Evolutionary conservation across 2,113 vertebrate genomes (phyloP).

Genomic region (Corythoichthys intestinalis): DNA sequence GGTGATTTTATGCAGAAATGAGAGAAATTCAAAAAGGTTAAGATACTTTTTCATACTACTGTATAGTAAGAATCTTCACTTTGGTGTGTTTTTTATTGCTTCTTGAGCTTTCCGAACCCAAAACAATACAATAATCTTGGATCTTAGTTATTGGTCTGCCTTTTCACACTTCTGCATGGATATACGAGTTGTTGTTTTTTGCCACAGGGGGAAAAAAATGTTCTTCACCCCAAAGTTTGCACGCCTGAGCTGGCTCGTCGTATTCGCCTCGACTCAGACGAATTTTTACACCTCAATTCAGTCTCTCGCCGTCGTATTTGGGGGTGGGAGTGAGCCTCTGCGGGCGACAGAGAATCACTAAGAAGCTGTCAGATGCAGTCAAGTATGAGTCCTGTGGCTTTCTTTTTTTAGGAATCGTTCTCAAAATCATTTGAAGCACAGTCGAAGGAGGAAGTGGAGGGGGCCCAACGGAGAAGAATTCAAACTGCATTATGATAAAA

Average conservation of each 20-base stretch:
- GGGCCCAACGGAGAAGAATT: slow-evolving; percentile 33
- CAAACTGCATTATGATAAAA: slow-evolving; percentile 49
- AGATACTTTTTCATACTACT: too few species aligned
- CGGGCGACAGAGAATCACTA: slow-evolving; percentile 7
- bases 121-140: neutral
- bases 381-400: slow-evolving; percentile 19
- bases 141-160: slow-evolving; percentile 4
- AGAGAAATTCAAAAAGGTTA: too few species aligned
- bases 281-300: slow-evolving; percentile 13
- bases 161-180: neutral
- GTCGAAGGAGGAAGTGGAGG: slow-evolving; percentile 22
- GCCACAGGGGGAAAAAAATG: neutral
- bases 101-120: neutral
- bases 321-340: slow-evolving; percentile 24
- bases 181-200: slow-evolving; percentile 6
- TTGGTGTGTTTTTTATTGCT: neutral
- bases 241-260: slow-evolving; percentile 9
- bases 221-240: neutral
- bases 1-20: too few species aligned
- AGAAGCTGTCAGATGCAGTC: slow-evolving; percentile 35
- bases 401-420: slow-evolving; percentile 15
- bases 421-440: slow-evolving; percentile 25
- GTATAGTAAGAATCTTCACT: neutral
- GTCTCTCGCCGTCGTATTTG: slow-evolving; percentile 19
- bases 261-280: slow-evolving; percentile 8